These are phyloP conservation scores for Macrostomum lignano DNA, from an alignment of 1,140 invertebrate genomes.

Conservation along the genomic window DNA sequence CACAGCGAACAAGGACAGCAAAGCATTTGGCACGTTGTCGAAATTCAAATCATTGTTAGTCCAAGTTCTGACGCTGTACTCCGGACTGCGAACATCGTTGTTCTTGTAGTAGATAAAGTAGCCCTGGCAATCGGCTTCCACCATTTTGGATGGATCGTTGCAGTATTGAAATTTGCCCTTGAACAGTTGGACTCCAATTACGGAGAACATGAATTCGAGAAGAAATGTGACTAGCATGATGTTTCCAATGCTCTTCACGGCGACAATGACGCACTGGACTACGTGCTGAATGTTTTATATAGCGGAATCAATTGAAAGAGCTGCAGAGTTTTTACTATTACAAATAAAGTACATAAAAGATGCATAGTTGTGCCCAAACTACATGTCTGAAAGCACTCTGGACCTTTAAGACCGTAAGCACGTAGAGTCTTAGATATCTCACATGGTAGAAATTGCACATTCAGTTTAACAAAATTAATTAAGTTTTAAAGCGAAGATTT, in stretches of 20 bases:
- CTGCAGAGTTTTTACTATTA: no score
- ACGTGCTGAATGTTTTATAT: conserved; percentile 11
- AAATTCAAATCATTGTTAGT: conserved; percentile 63
- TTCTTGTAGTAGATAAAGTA: conserved; percentile 54
- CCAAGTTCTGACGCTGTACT: conserved; percentile 46
- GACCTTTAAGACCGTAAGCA: no score
- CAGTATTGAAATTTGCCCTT: conserved; percentile 37
- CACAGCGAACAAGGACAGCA: conserved; percentile 94
- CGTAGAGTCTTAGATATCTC: no score
- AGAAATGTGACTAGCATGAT: conserved; percentile 51
- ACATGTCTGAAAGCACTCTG: no score
- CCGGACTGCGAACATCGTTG: conserved; percentile 48
- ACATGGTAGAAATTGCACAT: no score
- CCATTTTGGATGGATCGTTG: conserved; percentile 28
- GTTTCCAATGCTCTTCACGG: conserved; percentile 28
- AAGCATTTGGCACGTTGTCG: conserved; percentile 79
- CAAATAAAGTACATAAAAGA: no score
- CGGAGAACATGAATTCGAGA: conserved; percentile 98
- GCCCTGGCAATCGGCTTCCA: conserved; percentile 29
- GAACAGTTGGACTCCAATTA: conserved; percentile 98
- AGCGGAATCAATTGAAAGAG: no score
- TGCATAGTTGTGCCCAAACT: no score
- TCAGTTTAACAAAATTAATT: no score
- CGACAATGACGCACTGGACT: conserved; percentile 28
- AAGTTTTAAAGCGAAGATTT: no score